Conservation (phyloP, 2,797 vertebrate species). For the Typhlichthys subterraneus region DNA sequence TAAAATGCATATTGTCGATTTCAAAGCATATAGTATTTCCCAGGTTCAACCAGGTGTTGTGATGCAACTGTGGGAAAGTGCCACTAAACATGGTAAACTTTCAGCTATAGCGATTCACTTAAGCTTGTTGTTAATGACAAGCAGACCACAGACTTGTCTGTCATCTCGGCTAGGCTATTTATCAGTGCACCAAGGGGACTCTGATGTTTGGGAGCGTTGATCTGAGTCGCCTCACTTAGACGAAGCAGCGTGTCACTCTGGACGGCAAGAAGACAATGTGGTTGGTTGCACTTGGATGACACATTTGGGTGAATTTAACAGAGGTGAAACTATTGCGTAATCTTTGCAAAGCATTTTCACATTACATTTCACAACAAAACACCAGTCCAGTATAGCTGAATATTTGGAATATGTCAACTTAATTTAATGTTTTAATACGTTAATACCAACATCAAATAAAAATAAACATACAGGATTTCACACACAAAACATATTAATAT, state of each 20-base stretch:
- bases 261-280: conserved; percentile 14
- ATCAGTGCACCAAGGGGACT: background rate
- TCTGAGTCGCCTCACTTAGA: conserved; percentile 1
- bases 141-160: background rate
- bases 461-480: too few relatives aligned
- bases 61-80: too few relatives aligned
- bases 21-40: too few relatives aligned
- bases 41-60: too few relatives aligned
- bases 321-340: background rate
- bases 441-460: too few relatives aligned
- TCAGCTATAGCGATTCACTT: background rate
- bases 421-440: too few relatives aligned
- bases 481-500: too few relatives aligned
- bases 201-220: background rate
- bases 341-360: conserved; percentile 7
- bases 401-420: too few relatives aligned
- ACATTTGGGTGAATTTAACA: background rate
- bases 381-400: too few relatives aligned
- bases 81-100: background rate
- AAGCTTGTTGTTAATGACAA: background rate
- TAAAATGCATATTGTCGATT: too few relatives aligned
- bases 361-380: too few relatives aligned
- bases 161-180: background rate
- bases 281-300: conserved; percentile 5
- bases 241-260: conserved; percentile 12